A percentile compares a stretch with the other conserved stretches of the same genome.
Evolutionary conservation across 37 sponge, comb jelly and placozoan species (phyloP).

Genomic region (Axinella damicornis): DNA sequence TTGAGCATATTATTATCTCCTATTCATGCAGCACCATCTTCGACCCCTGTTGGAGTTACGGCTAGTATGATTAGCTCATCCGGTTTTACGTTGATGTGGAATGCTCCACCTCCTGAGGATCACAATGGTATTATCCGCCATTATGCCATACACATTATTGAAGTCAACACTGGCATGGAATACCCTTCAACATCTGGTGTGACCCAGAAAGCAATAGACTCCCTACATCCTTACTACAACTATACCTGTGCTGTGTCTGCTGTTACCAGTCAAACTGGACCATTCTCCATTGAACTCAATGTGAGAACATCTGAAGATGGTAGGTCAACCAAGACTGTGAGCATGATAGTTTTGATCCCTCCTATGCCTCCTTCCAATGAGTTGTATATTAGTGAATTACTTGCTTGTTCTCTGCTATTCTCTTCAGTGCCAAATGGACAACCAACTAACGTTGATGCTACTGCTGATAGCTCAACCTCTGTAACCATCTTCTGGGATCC

Average conservation of each 20-base stretch:
- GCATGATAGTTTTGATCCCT: too few relatives aligned
- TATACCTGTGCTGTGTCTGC: neutral
- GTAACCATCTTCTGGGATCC: slow-evolving; percentile 35
- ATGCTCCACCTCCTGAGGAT: neutral
- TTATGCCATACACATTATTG: slow-evolving; percentile 3
- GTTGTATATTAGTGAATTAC: neutral
- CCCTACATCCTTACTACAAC: slow-evolving; percentile 26
- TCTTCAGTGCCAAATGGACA: slow-evolving; percentile 28
- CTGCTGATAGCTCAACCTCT: slow-evolving; percentile 5
- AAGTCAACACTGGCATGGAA: neutral
- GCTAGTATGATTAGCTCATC: neutral
- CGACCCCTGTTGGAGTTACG: neutral
- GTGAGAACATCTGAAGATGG: neutral
- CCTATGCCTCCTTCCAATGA: neutral
- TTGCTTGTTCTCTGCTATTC: neutral
- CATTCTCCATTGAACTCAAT: neutral
- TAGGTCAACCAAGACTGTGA: neutral
- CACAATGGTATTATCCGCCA: slow-evolving; percentile 9
- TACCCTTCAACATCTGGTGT: slow-evolving; percentile 1
- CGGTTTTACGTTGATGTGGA: neutral
- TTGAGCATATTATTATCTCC: neutral
- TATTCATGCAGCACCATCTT: neutral
- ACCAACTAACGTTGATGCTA: slow-evolving; percentile 9
- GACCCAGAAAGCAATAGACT: slow-evolving; percentile 10
- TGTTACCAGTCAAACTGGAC: slow-evolving; percentile 5